A percentile compares a stretch with the other conserved stretches of the same genome.
Conservation (phyloP, 2,113 vertebrate species). For the Thinocorus orbignyianus region DNA sequence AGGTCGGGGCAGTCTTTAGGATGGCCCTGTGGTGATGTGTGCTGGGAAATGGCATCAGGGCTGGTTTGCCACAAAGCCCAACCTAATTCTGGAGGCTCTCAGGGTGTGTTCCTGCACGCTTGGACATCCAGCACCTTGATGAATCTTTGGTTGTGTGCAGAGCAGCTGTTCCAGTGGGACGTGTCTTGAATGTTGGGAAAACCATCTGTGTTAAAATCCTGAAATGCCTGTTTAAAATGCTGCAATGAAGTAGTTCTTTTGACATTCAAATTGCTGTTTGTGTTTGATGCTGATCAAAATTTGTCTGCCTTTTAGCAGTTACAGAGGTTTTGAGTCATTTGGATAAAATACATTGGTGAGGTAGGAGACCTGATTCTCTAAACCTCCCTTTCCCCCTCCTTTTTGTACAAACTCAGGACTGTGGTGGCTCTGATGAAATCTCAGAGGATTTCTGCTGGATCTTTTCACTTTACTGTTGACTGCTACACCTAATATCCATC, state of each 20-base stretch:
- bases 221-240: slow-evolving; percentile 39
- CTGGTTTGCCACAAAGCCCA: not conserved
- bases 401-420: not conserved
- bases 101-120: fast-evolving
- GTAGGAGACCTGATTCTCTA: not conserved
- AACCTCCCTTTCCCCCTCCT: not conserved
- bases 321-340: slow-evolving; percentile 65
- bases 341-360: slow-evolving; percentile 63
- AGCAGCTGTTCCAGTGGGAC: not conserved
- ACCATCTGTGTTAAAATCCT: not conserved
- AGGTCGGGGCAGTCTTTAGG: not conserved
- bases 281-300: slow-evolving; percentile 75
- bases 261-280: slow-evolving; percentile 57
- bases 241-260: slow-evolving; percentile 28
- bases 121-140: not conserved
- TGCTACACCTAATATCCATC: not conserved
- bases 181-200: not conserved
- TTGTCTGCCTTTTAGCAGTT: slow-evolving; percentile 74
- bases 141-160: not conserved
- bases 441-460: slow-evolving; percentile 17
- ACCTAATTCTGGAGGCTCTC: fast-evolving
- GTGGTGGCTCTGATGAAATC: not conserved
- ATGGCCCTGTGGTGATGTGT: not conserved
- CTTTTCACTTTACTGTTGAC: not conserved
- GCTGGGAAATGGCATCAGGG: not conserved